phyloP scores from a whole-genome alignment of 1,140 invertebrate genomes.

The Phortica variegata region DNA sequence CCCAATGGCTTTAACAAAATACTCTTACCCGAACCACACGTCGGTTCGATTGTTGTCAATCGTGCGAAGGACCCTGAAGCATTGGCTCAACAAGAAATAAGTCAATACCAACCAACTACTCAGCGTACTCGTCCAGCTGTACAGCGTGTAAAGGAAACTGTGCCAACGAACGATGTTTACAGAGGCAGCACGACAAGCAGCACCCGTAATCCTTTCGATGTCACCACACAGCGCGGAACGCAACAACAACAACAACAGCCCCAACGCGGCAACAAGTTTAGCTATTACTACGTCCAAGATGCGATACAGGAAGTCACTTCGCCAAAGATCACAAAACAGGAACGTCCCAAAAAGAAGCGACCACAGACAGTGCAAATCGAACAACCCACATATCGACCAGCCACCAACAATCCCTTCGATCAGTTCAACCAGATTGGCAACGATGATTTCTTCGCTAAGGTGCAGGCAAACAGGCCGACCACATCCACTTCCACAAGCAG shows the following conservation, averaged over 20 bases:
- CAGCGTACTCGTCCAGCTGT: constrained; percentile 14
- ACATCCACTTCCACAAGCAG: constrained; percentile 28
- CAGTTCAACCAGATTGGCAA: constrained; percentile 45
- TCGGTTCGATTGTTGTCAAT: constrained; percentile 78
- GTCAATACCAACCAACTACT: constrained; percentile 18
- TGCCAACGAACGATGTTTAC: not conserved
- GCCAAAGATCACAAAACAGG: constrained; percentile 43
- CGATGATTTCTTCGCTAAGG: constrained; percentile 44
- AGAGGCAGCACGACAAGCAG: constrained; percentile 12
- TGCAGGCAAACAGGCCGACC: constrained; percentile 28
- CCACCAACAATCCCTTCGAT: constrained; percentile 41
- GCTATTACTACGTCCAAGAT: constrained; percentile 46
- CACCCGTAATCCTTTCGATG: constrained; percentile 39
- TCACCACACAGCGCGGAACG: constrained; percentile 21
- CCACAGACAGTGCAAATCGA: constrained; percentile 34
- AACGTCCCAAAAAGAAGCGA: constrained; percentile 46
- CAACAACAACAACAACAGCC: constrained; percentile 13
- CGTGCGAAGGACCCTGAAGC: constrained; percentile 27
- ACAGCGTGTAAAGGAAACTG: constrained; percentile 11
- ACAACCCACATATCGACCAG: constrained; percentile 34
- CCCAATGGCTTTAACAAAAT: constrained; percentile 80
- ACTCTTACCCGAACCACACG: constrained; percentile 78
- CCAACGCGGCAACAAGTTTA: constrained; percentile 44
- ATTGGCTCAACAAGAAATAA: not conserved
- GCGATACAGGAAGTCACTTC: constrained; percentile 46